These are phyloP conservation scores for Pterois miles DNA, from an alignment of 2,797 vertebrate species.

Conservation along the genomic window DNA sequence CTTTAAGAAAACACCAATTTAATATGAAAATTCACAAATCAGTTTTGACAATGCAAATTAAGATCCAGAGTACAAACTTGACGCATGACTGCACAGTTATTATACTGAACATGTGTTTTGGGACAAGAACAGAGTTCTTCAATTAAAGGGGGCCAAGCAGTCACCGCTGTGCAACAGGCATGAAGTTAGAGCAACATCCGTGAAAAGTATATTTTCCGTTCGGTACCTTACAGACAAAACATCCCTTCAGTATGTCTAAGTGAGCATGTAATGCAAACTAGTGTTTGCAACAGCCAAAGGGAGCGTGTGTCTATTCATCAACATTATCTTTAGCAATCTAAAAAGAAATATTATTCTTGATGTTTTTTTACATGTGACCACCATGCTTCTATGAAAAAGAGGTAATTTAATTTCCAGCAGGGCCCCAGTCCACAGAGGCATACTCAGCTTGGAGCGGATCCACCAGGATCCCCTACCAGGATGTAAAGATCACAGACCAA, in stretches of 20 bases:
- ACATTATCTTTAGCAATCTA: constrained; percentile 64
- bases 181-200: constrained; percentile 50
- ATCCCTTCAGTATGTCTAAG: constrained; percentile 22
- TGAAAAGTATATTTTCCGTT: constrained; percentile 63
- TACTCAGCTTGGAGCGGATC: constrained; percentile 65
- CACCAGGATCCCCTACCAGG: constrained; percentile 67
- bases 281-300: constrained; percentile 48
- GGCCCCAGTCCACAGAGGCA: constrained; percentile 61
- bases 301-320: constrained; percentile 45
- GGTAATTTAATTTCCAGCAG: constrained; percentile 83
- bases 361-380: constrained; percentile 67
- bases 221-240: constrained; percentile 24
- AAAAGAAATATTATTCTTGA: constrained; percentile 62
- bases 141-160: constrained; percentile 47
- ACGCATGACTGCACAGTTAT: constrained; percentile 47
- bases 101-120: constrained; percentile 47
- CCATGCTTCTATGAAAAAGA: constrained; percentile 61
- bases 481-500: constrained; percentile 71
- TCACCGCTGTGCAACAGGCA: constrained; percentile 45
- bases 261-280: constrained; percentile 42
- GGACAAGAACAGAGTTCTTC: constrained; percentile 31
- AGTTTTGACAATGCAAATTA: constrained; percentile 42
- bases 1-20: neutral
- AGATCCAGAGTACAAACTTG: constrained; percentile 24
- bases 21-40: constrained; percentile 19